Percentiles rank a stretch among this genome's conserved stretches.
These are phyloP conservation scores for Oreotragus oreotragus DNA, from an alignment of 2,113 vertebrate genomes.

Conservation along the genomic window DNA sequence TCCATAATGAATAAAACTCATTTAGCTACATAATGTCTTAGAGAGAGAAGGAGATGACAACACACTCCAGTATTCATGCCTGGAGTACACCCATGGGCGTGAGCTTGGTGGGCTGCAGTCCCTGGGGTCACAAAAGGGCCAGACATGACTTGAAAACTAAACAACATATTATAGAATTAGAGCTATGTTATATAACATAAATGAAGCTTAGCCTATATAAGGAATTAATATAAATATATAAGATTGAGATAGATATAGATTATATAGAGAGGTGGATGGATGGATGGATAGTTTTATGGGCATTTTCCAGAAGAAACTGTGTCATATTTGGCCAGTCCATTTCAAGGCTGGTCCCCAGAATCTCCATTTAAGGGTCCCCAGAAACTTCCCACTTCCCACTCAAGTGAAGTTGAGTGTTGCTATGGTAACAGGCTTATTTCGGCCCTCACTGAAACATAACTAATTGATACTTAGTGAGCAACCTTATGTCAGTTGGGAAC, in stretches of 20 bases:
- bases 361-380: fast-evolving
- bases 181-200: not conserved
- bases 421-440: fast-evolving
- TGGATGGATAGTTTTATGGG: no score
- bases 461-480: fast-evolving
- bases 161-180: not conserved
- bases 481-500: not conserved
- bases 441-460: fast-evolving
- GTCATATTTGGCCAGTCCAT: fast-evolving
- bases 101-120: not conserved
- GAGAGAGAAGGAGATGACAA: not conserved
- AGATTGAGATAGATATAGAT: no score
- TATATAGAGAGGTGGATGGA: not conserved
- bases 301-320: not conserved
- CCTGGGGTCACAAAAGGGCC: not conserved
- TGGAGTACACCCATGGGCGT: not conserved
- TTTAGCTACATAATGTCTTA: not conserved
- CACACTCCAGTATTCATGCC: not conserved
- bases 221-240: no score
- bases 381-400: fast-evolving
- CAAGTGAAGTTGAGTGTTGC: fast-evolving
- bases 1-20: not conserved
- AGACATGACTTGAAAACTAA: not conserved
- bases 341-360: not conserved
- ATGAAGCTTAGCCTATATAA: fast-evolving